Percentiles rank a stretch among this genome's conserved stretches.
phyloP scores from a whole-genome alignment of 2,888 invertebrate species.

The Chironomus riparius region DNA sequence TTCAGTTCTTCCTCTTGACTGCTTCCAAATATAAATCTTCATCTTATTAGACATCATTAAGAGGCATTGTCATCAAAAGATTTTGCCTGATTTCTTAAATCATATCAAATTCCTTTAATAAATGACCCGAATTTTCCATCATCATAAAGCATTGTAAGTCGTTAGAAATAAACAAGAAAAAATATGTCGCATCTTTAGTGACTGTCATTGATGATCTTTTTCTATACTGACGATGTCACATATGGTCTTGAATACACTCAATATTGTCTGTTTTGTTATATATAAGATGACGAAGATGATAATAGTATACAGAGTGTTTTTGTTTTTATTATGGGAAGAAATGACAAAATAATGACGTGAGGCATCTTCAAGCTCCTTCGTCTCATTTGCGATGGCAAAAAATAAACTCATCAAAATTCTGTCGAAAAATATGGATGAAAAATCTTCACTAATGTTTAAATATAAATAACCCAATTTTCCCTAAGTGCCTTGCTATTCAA shows the following conservation, averaged over 20 bases:
- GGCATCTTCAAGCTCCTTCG: too few species aligned
- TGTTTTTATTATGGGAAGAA: too few species aligned
- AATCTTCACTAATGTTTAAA: not conserved
- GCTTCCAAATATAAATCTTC: too few species aligned
- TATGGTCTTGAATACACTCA: not conserved
- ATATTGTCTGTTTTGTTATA: not conserved
- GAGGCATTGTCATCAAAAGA: too few species aligned
- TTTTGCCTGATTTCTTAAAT: not conserved
- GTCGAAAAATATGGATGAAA: not conserved
- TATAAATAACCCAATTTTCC: not conserved
- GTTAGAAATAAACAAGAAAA: not conserved
- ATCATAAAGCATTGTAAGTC: not conserved
- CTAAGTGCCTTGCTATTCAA: not conserved
- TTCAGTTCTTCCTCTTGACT: too few species aligned
- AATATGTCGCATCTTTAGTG: not conserved
- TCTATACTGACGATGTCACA: not conserved
- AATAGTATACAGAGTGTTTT: not conserved
- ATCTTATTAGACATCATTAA: too few species aligned
- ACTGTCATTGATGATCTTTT: not conserved
- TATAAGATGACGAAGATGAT: not conserved
- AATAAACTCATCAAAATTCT: too few species aligned
- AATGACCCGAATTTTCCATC: not conserved
- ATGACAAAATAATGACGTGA: too few species aligned
- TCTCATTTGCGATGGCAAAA: too few species aligned
- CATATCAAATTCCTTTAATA: not conserved